Evolutionary conservation across 2,113 vertebrate species (phyloP).

Genomic region (Eira barbara): DNA sequence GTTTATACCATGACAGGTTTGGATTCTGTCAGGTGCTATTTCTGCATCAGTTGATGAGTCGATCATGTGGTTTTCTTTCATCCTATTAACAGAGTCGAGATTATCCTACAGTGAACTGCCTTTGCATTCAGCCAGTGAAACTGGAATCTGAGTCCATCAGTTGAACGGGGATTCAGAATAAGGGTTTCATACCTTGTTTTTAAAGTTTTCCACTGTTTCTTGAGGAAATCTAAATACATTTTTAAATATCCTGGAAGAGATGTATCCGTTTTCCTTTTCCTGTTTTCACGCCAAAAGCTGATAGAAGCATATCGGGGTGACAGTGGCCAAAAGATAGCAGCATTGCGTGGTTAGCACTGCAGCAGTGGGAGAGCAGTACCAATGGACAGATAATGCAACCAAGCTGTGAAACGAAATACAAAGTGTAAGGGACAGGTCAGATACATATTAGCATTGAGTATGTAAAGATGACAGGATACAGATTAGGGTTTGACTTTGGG

Average conservation of each 20-base stretch:
- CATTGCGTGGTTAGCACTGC: not conserved
- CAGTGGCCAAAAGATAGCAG: not conserved
- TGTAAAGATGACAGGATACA: not conserved
- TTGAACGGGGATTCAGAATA: not conserved
- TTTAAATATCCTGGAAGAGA: not conserved
- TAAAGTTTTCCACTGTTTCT: not conserved
- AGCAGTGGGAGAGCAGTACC: not conserved
- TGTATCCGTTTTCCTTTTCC: not conserved
- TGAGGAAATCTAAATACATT: not conserved
- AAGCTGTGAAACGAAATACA: not conserved
- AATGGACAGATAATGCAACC: not conserved
- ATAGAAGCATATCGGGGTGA: not conserved
- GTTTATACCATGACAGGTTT: not conserved
- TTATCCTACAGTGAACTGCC: not conserved
- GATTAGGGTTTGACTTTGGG: not conserved
- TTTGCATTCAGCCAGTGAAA: not conserved
- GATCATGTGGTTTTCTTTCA: not conserved
- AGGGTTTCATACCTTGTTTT: not conserved
- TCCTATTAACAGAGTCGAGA: not conserved
- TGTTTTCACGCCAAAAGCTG: not conserved
- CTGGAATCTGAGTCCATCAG: not conserved
- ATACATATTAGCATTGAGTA: not conserved
- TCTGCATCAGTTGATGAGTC: not conserved
- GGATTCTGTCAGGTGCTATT: not conserved
- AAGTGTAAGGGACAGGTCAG: not conserved